phyloP scores from a whole-genome alignment of 1,140 invertebrate species.

The Drosophila bocqueti region DNA sequence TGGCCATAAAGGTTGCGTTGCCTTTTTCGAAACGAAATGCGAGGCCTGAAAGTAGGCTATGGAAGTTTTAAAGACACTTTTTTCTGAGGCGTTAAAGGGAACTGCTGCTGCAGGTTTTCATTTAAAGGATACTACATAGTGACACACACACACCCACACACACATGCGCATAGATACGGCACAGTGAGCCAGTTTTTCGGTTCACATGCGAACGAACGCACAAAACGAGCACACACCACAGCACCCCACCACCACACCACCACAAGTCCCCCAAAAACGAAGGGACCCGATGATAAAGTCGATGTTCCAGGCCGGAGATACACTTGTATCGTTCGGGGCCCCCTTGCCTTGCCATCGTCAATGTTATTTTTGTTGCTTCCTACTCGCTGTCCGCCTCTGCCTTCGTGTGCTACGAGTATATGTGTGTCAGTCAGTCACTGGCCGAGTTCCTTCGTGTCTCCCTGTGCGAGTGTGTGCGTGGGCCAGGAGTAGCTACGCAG shows the following conservation, averaged over 20 bases:
- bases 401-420: conserved; percentile 53
- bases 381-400: conserved; percentile 55
- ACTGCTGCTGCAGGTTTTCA: conserved; percentile 39
- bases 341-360: conserved; percentile 58
- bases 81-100: conserved; percentile 9
- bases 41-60: conserved; percentile 16
- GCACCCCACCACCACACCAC: conserved; percentile 1
- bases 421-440: conserved; percentile 80
- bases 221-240: conserved; percentile 60
- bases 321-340: conserved; percentile 68
- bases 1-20: conserved; percentile 1
- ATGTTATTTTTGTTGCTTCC: conserved; percentile 82
- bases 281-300: conserved; percentile 79
- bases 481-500: conserved; percentile 65
- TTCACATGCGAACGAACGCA: conserved; percentile 57
- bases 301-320: conserved; percentile 73
- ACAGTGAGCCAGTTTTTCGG: conserved; percentile 57
- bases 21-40: conserved; percentile 3
- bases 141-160: conserved; percentile 19
- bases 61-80: conserved; percentile 13
- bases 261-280: conserved; percentile 51
- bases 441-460: conserved; percentile 37
- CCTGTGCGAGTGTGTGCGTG: conserved; percentile 30
- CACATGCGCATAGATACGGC: conserved; percentile 47
- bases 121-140: conserved; percentile 50